These are phyloP conservation scores for Sebastes itinus DNA, from an alignment of 2,797 vertebrate species.

Conservation along the genomic window DNA sequence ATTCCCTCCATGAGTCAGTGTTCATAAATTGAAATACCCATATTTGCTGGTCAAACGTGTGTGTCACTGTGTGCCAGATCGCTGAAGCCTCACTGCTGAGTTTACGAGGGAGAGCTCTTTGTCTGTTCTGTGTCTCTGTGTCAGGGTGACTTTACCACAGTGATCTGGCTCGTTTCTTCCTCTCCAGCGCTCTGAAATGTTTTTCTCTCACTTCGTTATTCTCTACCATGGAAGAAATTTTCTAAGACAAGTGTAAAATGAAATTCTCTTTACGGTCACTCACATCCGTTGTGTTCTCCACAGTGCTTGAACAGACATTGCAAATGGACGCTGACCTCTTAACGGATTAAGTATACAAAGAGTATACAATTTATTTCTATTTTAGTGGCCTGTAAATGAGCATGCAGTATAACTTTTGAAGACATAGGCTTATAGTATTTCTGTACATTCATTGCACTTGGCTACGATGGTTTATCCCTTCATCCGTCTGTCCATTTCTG, in stretches of 20 bases:
- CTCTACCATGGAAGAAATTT: constrained; percentile 8
- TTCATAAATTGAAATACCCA: constrained; percentile 16
- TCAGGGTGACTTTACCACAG: constrained; percentile 78
- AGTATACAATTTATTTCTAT: not conserved
- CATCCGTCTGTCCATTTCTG: constrained; percentile 59
- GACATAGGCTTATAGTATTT: constrained; percentile 18
- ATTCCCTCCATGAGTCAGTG: constrained; percentile 25
- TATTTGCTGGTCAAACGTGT: constrained; percentile 7
- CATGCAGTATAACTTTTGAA: not conserved
- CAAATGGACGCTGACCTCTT: not conserved
- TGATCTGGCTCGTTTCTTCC: constrained; percentile 73
- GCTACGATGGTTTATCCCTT: constrained; percentile 11
- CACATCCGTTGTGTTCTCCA: not conserved
- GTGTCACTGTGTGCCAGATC: constrained; percentile 33
- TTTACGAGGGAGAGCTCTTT: constrained; percentile 71
- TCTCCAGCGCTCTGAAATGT: constrained; percentile 39
- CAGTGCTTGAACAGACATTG: not conserved
- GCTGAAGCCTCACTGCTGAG: constrained; percentile 54
- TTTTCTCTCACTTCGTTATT: constrained; percentile 37
- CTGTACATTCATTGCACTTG: constrained; percentile 30
- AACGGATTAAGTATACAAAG: not conserved
- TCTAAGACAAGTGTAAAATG: not conserved
- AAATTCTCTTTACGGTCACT: not conserved
- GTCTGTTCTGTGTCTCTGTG: constrained; percentile 79
- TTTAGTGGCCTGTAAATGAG: constrained; percentile 10